Percentiles rank a stretch among this genome's conserved stretches.
Conservation (phyloP, 2,113 vertebrate species). For the Upupa epops region DNA sequence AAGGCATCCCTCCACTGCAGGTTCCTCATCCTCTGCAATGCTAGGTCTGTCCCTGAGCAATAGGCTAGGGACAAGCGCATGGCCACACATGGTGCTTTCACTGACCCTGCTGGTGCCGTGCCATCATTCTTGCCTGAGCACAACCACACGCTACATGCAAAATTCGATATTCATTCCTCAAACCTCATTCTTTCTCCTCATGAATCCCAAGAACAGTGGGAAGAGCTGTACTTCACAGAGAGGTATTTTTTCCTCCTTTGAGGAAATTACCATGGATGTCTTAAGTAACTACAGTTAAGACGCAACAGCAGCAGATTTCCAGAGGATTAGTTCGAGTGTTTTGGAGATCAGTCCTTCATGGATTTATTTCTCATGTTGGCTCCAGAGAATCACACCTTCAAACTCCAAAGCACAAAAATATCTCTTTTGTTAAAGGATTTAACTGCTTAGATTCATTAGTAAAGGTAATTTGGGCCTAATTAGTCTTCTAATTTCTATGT, state of each 20-base stretch:
- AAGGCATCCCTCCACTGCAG: neutral
- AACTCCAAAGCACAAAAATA: neutral
- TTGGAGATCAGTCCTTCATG: neutral
- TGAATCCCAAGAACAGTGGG: neutral
- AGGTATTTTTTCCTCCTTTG: neutral
- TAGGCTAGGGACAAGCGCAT: accelerated
- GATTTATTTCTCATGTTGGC: neutral
- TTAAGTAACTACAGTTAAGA: neutral
- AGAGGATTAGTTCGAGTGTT: neutral
- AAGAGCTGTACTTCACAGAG: neutral
- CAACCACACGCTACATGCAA: accelerated
- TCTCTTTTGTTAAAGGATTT: conserved; percentile 55
- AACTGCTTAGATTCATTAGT: conserved; percentile 68
- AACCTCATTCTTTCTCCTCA: accelerated
- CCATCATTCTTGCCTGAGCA: accelerated
- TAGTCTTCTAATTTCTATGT: conserved; percentile 68
- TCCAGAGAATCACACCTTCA: neutral
- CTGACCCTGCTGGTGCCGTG: accelerated
- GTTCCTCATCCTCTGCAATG: neutral
- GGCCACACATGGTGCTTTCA: neutral
- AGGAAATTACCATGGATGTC: neutral
- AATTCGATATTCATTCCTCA: neutral
- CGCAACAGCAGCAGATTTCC: neutral
- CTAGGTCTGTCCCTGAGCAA: neutral
- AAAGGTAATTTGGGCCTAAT: conserved; percentile 75